A percentile compares a stretch with the other conserved stretches of the same genome.
These are phyloP conservation scores for Petrocephalus sullivani DNA, from an alignment of 2,797 vertebrate species.

Conservation along the genomic window DNA sequence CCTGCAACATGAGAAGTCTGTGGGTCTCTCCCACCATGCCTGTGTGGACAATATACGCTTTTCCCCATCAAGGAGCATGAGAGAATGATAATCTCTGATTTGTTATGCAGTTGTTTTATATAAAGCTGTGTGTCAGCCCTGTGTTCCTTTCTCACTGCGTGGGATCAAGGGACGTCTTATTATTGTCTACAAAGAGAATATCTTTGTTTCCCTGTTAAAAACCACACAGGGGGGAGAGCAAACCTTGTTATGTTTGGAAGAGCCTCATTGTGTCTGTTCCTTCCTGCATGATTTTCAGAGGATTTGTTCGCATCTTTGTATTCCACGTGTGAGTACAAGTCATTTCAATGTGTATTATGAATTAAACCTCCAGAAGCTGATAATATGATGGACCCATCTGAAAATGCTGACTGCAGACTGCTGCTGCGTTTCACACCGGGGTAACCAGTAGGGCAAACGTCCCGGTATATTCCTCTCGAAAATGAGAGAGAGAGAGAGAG, in stretches of 20 bases:
- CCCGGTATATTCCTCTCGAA: neutral
- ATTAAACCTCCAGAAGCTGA: neutral
- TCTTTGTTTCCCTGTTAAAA: neutral
- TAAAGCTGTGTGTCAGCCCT: neutral
- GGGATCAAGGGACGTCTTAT: neutral
- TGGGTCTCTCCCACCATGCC: neutral
- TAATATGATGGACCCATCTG: neutral
- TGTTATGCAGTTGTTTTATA: neutral
- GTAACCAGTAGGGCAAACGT: neutral
- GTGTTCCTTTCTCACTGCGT: neutral
- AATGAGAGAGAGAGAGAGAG: neutral
- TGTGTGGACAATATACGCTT: neutral
- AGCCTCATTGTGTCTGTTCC: neutral
- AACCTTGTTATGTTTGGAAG: neutral
- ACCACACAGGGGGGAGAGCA: neutral
- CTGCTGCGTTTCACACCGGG: neutral
- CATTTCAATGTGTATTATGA: neutral
- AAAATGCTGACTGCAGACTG: neutral
- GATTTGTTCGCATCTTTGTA: neutral
- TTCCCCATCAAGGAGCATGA: neutral
- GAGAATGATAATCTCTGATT: neutral
- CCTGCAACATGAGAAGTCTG: neutral
- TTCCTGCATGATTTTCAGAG: neutral
- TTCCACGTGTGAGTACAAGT: neutral
- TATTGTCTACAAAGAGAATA: neutral